Evolutionary conservation across 2,888 invertebrate species (phyloP).

Genomic region (Lasioglossum oenotherae): DNA sequence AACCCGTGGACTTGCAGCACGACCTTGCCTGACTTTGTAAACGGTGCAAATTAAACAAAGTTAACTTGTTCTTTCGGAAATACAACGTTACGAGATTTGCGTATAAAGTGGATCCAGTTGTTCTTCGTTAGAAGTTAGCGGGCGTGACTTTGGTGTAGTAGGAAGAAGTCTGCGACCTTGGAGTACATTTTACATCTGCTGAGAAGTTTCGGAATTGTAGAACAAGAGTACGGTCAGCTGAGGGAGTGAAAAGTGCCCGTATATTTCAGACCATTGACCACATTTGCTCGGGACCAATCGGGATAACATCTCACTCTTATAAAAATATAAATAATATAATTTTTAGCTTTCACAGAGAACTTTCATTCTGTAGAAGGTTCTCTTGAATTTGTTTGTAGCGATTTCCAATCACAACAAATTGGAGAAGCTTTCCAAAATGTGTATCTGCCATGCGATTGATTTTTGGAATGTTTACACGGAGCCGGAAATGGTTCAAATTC

Average conservation of each 20-base stretch:
- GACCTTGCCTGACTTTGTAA: neutral
- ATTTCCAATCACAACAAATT: neutral
- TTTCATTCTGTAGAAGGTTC: neutral
- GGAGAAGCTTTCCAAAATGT: neutral
- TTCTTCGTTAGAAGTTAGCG: neutral
- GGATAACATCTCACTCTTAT: neutral
- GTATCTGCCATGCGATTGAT: neutral
- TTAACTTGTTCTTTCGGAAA: neutral
- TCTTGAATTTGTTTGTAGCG: neutral
- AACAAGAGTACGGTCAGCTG: neutral
- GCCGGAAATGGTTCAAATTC: neutral
- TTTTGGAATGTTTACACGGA: neutral
- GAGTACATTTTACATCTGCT: neutral
- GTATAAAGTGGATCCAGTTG: neutral
- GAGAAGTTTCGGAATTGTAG: neutral
- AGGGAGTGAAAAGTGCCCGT: neutral
- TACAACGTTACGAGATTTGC: neutral
- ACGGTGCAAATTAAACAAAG: neutral
- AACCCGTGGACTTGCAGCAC: neutral
- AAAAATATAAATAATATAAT: neutral
- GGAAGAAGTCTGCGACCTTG: neutral
- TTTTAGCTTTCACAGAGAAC: neutral
- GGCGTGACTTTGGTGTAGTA: neutral
- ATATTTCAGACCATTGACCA: neutral
- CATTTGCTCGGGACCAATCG: neutral